phyloP scores from a whole-genome alignment of 2,888 invertebrate species.

The Hemithea aestivaria region DNA sequence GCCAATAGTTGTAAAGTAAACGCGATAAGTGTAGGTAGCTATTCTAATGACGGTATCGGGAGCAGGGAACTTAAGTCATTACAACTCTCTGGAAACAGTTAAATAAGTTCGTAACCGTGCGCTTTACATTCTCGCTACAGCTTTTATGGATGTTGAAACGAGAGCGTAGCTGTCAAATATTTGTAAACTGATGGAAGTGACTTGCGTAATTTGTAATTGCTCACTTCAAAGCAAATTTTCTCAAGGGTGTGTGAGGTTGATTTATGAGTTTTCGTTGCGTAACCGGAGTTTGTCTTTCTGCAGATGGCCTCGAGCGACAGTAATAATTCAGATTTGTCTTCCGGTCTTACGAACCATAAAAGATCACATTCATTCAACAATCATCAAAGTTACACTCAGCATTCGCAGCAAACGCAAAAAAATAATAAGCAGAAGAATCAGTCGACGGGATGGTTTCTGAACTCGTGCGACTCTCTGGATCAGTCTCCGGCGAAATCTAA shows the following conservation, averaged over 20 bases:
- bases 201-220: conserved; percentile 28
- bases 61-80: conserved; percentile 3
- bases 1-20: background rate
- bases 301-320: conserved; percentile 84
- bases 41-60: conserved; percentile 6
- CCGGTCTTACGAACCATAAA: conserved; percentile 81
- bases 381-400: conserved; percentile 84
- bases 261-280: conserved; percentile 26
- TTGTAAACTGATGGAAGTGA: conserved; percentile 32
- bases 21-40: conserved; percentile 1
- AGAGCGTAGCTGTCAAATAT: conserved; percentile 36
- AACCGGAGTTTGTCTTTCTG: conserved; percentile 25
- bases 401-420: conserved; percentile 78
- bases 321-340: conserved; percentile 71
- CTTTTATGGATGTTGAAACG: conserved; percentile 34
- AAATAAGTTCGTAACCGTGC: conserved; percentile 10
- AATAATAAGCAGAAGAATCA: conserved; percentile 81
- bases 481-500: conserved; percentile 65
- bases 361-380: conserved; percentile 85
- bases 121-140: conserved; percentile 18
- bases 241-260: conserved; percentile 23
- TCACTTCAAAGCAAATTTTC: conserved; percentile 26
- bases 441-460: conserved; percentile 72
- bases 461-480: conserved; percentile 73
- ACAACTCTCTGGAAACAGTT: conserved; percentile 9